Evolutionary conservation across 2,888 invertebrate species (phyloP).

Genomic region (Eugnorisma glareosa): DNA sequence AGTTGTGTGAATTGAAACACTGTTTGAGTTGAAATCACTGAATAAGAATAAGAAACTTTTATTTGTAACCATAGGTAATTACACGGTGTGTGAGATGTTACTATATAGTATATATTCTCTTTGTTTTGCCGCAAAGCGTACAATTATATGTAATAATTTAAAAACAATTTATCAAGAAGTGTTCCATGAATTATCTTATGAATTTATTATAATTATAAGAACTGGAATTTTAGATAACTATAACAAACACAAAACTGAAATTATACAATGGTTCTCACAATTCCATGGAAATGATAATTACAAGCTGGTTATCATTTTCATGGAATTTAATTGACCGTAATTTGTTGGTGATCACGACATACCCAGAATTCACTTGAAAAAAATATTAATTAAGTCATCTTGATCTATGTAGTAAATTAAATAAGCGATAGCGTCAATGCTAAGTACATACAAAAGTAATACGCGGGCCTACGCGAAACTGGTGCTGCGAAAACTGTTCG

Average conservation of each 20-base stretch:
- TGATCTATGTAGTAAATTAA: background rate
- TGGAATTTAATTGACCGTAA: background rate
- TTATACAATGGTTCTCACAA: background rate
- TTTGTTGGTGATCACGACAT: background rate
- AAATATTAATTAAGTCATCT: background rate
- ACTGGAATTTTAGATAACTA: too few species aligned
- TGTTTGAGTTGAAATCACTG: slow-evolving; percentile 6
- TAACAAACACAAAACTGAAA: too few species aligned
- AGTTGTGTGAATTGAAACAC: slow-evolving; percentile 34
- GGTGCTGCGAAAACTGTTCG: too few species aligned
- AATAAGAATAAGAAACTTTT: too few species aligned
- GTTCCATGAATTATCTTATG: too few species aligned
- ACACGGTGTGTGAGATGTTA: too few species aligned
- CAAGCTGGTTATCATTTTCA: background rate
- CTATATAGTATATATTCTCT: too few species aligned
- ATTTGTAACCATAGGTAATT: too few species aligned
- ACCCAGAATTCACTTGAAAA: background rate
- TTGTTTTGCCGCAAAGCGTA: too few species aligned
- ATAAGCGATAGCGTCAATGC: background rate
- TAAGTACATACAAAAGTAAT: background rate
- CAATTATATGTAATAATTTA: too few species aligned
- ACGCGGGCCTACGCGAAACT: background rate
- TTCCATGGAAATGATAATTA: background rate
- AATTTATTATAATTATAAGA: too few species aligned
- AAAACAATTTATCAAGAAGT: too few species aligned